Base-by-base conservation (phyloP, 2,113 vertebrate species). In the Petrocephalus microphthalmus region DNA sequence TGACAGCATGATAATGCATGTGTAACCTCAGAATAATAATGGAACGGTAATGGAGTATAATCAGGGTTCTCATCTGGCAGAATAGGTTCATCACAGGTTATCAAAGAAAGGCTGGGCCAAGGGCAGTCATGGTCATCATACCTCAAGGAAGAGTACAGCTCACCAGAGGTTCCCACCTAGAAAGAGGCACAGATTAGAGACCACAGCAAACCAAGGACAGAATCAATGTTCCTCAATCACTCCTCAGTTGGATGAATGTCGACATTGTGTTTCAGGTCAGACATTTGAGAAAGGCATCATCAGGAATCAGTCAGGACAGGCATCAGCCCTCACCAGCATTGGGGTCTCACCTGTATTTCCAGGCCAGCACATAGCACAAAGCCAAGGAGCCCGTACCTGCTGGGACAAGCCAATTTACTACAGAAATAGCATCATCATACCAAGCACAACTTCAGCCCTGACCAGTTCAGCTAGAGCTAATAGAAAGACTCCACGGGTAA, bases 381-480 rank as follows among this genome's bases (percentile, higher is more conserved):
- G n/a, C n/a, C n/a, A n/a, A n/a, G 56, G 51, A 83, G 22, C 82
- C 25, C 20, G 49, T 20, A 25, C 56, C 57, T 88, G 33, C 25
- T 2, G 15, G 22, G 8, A 85, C 15, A 5, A 54, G 29, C 17
- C 37, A 19, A 33, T 52, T 29, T 2, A 78, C 8, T 22, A 52
- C 15, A 13, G 7, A n/a, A 51, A 57, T 5, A 71, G 51, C 37
- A 82, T 53, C 67, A 19, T 64, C 7, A 10, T 13, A 37, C 7
- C 45, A 0, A 53, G 60, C 0, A n/a, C 2, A 0, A 2, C 20
- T 22, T 33, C 0, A 0, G 0, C 19, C 85, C 33, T 22, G 93
- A 93, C 94, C 94, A 88, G 2, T 45, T 96, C 95, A 95, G 95
- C 89, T 94, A 96, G 95, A 96, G 95, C 95, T 95, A 96, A 95